Evolutionary conservation across 2,113 vertebrate genomes (phyloP).

Genomic region (Pleuronectes platessa): DNA sequence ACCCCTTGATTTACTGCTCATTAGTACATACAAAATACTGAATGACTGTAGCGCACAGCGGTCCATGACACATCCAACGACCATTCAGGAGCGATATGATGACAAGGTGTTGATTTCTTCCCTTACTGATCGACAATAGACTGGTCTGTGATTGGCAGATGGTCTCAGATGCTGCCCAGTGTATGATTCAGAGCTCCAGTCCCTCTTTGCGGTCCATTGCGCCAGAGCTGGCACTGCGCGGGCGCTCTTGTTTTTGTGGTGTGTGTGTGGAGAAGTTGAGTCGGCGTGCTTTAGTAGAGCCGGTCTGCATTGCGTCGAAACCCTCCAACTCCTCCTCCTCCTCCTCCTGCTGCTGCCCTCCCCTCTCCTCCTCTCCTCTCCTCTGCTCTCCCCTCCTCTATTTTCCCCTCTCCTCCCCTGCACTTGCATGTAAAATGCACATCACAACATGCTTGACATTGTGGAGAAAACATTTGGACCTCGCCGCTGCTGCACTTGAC

Average conservation of each 20-base stretch:
- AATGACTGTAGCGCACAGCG: background rate
- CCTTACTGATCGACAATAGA: constrained; percentile 1
- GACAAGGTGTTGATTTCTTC: constrained; percentile 3
- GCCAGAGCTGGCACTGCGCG: constrained; percentile 72
- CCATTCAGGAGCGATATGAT: background rate
- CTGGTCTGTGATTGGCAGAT: background rate
- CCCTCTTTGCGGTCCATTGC: constrained; percentile 70
- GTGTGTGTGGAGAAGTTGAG: constrained; percentile 75
- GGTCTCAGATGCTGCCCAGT: background rate
- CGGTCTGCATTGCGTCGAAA: constrained; percentile 88
- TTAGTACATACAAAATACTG: too few species aligned
- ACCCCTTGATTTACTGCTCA: too few species aligned
- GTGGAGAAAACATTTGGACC: constrained; percentile 66
- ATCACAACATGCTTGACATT: constrained; percentile 73
- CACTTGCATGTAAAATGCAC: constrained; percentile 74
- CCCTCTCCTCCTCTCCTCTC: constrained; percentile 13
- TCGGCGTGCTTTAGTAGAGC: constrained; percentile 79
- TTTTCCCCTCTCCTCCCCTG: constrained; percentile 54
- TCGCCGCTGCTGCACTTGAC: constrained; percentile 52
- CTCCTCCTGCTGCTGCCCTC: constrained; percentile 31
- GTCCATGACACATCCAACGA: background rate
- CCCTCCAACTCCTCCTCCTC: constrained; percentile 75
- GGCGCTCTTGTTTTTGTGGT: constrained; percentile 74
- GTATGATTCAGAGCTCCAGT: constrained; percentile 9
- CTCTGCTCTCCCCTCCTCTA: constrained; percentile 18